Percentiles rank a stretch among this genome's conserved stretches.
phyloP scores from a whole-genome alignment of 1,140 invertebrate species.

The Lasioglossum albipes region DNA sequence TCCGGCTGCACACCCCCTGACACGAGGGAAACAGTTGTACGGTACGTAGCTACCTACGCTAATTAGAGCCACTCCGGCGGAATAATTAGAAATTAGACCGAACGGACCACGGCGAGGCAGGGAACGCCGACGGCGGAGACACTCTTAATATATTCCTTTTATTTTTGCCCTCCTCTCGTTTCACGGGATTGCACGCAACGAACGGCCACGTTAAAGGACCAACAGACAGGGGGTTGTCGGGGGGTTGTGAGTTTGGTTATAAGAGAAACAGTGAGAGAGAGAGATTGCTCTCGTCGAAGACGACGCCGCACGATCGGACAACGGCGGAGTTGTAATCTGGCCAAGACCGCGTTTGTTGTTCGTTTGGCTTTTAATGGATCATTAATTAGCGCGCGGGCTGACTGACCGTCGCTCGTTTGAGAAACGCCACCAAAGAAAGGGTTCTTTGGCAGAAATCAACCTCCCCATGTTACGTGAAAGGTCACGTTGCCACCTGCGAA shows the following conservation, averaged over 20 bases:
- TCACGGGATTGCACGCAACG: constrained; percentile 42
- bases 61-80: constrained; percentile 67
- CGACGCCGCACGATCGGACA: constrained; percentile 11
- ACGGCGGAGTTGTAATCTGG: constrained; percentile 19
- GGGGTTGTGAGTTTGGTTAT: too few relatives aligned
- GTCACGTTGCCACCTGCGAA: too few relatives aligned
- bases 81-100: constrained; percentile 69
- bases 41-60: constrained; percentile 52
- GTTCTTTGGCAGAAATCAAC: background rate
- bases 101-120: constrained; percentile 38
- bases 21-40: constrained; percentile 38
- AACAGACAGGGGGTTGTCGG: background rate
- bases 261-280: too few relatives aligned
- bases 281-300: background rate
- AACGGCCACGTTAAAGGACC: constrained; percentile 16
- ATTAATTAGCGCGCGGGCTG: constrained; percentile 22
- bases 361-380: constrained; percentile 33
- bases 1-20: constrained; percentile 7
- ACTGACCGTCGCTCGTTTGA: background rate
- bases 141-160: constrained; percentile 51
- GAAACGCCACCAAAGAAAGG: background rate
- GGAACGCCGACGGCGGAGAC: constrained; percentile 33
- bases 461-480: background rate
- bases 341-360: constrained; percentile 12
- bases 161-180: constrained; percentile 34